These are phyloP conservation scores for Nebria brevicollis DNA, from an alignment of 2,888 invertebrate species.

Conservation along the genomic window DNA sequence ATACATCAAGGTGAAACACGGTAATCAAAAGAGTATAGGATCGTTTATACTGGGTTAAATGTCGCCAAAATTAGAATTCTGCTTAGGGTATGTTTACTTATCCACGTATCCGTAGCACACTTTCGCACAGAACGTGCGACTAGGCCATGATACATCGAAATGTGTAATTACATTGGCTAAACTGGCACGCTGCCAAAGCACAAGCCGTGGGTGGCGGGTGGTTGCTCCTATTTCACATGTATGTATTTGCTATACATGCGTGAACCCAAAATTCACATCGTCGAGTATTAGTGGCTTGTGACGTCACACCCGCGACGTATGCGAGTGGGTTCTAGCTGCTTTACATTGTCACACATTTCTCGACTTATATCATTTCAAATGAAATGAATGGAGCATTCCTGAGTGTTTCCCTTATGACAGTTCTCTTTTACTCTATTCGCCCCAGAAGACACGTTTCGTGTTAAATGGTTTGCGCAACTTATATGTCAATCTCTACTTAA, in stretches of 20 bases:
- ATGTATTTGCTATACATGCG: constrained; percentile 2
- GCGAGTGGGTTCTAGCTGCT: background rate
- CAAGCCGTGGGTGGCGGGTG: background rate
- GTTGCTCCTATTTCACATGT: background rate
- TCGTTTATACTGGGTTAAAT: background rate
- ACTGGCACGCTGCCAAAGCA: constrained; percentile 28
- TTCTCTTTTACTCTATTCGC: background rate
- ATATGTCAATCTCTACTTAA: no score
- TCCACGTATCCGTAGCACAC: background rate
- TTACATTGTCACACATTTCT: background rate
- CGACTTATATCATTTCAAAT: background rate
- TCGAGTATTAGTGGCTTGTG: background rate
- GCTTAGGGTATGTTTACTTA: constrained; percentile 23
- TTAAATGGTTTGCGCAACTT: no score
- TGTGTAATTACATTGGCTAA: constrained; percentile 38
- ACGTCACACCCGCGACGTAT: background rate
- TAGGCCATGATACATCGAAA: constrained; percentile 38
- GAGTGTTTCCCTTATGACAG: background rate
- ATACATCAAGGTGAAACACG: no score
- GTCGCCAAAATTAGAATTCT: constrained; percentile 31
- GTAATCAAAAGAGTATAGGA: no score
- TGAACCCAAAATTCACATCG: background rate
- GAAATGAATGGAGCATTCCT: background rate
- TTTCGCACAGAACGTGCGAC: background rate
- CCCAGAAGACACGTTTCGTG: no score